These are phyloP conservation scores for Rhagophthalmus giganteus DNA, from an alignment of 2,888 invertebrate species.

Conservation along the genomic window DNA sequence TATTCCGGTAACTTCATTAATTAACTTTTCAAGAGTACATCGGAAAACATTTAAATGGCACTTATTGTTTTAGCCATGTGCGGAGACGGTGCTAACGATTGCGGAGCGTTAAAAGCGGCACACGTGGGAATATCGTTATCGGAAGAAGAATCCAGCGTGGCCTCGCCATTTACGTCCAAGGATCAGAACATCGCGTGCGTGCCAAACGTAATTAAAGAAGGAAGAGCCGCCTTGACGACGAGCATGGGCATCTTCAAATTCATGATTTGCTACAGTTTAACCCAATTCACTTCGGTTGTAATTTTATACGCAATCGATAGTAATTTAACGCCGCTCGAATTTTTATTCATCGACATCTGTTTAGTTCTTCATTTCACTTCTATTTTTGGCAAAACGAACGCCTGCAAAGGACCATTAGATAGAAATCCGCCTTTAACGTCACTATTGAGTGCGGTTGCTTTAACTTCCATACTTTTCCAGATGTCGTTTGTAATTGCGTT, in stretches of 20 bases:
- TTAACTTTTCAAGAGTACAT: not conserved
- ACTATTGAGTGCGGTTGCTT: constrained; percentile 57
- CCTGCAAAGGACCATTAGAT: constrained; percentile 55
- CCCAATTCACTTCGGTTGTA: constrained; percentile 88
- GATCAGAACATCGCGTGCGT: constrained; percentile 85
- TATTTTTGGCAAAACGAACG: constrained; percentile 66
- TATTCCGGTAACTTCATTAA: constrained; percentile 74
- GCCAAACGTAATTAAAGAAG: constrained; percentile 78
- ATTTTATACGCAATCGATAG: constrained; percentile 75
- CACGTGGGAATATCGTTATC: constrained; percentile 91
- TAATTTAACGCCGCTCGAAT: constrained; percentile 66
- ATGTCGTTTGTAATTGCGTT: constrained; percentile 57
- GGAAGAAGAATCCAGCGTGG: constrained; percentile 90
- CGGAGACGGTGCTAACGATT: constrained; percentile 97
- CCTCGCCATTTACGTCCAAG: constrained; percentile 90
- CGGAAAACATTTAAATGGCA: too few relatives aligned
- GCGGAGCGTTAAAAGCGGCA: constrained; percentile 90
- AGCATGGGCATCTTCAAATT: constrained; percentile 98
- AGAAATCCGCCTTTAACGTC: constrained; percentile 61
- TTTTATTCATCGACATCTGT: constrained; percentile 68
- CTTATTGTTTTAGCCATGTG: constrained; percentile 84
- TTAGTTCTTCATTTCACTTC: constrained; percentile 65
- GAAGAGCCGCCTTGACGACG: constrained; percentile 90
- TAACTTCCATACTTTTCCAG: constrained; percentile 60
- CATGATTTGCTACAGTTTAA: constrained; percentile 94